Evolutionary conservation across 2,888 invertebrate genomes (phyloP), one percentile per base, ranked within the genome.

Genomic region (Zaprionus obscuricornis): DNA sequence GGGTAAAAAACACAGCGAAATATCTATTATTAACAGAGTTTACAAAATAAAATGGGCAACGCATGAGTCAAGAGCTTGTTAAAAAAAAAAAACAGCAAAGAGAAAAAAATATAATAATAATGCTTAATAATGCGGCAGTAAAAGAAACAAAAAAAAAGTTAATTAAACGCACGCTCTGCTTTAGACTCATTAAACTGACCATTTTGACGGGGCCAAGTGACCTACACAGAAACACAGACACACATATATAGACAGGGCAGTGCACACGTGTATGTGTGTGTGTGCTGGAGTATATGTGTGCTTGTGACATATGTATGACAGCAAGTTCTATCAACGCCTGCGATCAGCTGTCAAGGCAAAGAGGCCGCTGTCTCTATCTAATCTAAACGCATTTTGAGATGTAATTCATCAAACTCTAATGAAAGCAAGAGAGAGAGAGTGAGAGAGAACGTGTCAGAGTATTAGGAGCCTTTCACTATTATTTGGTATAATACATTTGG

Each of bases 341-440:
- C 46, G 62, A 78, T 85, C 78, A 65, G 65, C 71, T 59, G 73
- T 45, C 63, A 36, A 17, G 1, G 11, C 26, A 8, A 2, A 3
- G 3, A 2, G 4, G n/a, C n/a, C n/a, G n/a, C 24, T 5, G n/a
- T 6, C 36, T 14, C 39, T 67, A 85, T 78, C 85, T 85, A 78
- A 78, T 78, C 78, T 57, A 29, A 11, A 47, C 22, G n/a, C 26
- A 46, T 27, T 55, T 59, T 17, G 26, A 59, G 69, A 31, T 55
- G 65, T 60, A 74, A 70, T 82, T 78, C 62, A 71, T 70, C 58
- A 64, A 46, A 13, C n/a, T n/a, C n/a, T n/a, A n/a, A n/a, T 34
- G 18, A 18, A 14, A 13, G 36, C 11, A 1, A 10, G 16, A 22
- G 10, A 26, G 16, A 22, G 13, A 22, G 20, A 2, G 7, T 14